phyloP scores from a whole-genome alignment of 2,113 vertebrate species.

The Silurus asotus region DNA sequence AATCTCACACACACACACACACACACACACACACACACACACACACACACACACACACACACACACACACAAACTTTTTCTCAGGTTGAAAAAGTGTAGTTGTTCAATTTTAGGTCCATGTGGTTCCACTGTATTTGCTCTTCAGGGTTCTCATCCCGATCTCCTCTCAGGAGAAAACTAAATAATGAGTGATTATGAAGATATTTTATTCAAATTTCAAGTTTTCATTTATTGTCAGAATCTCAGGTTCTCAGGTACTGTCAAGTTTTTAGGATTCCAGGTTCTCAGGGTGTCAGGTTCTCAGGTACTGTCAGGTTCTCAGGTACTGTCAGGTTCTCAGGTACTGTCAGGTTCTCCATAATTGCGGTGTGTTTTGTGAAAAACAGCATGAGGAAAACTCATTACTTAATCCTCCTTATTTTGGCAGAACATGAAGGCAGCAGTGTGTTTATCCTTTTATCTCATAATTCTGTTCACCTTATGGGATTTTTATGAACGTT shows the following conservation, averaged over 20 bases:
- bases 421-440: not conserved
- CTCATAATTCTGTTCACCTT: not conserved
- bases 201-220: no score
- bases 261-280: not conserved
- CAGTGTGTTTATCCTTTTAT: constrained; percentile 6
- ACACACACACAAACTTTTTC: no score
- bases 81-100: not conserved
- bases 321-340: not conserved
- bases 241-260: not conserved
- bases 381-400: not conserved
- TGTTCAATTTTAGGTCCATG: not conserved
- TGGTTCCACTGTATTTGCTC: not conserved
- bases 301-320: not conserved
- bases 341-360: not conserved
- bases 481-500: not conserved
- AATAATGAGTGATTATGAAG: no score
- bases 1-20: not conserved
- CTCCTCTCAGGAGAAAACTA: no score
- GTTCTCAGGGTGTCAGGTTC: not conserved
- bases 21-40: constrained; percentile 7
- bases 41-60: constrained; percentile 17
- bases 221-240: no score
- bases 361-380: not conserved
- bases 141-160: not conserved
- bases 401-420: not conserved